Base-by-base conservation (phyloP, 2,888 invertebrate genomes). In the Caenorhabditis doughertyi region DNA sequence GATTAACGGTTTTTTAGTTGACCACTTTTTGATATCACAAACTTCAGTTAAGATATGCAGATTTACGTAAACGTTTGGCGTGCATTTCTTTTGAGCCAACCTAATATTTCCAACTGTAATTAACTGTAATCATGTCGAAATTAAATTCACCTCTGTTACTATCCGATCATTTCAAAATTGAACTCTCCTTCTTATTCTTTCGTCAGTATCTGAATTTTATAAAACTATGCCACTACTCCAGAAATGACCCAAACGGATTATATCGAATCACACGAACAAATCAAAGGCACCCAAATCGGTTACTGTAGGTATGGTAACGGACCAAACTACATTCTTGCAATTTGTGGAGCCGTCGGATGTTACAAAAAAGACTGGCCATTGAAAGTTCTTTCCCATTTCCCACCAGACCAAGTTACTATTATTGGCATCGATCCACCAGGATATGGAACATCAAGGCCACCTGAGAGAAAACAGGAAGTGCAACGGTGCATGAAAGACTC, bases 361-460 rank as follows among this genome's bases (percentile, higher is more conserved):
- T 89, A 91, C 68, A 89, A 89, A 60, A 91, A 91, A 70, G 91
- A 91, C 64, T 91, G 86, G 74, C 91, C 91, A 13, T 79, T 88
- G 35, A 64, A 83, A 29, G 76, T 91, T n/a, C 65, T 91, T 27
- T 82, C 87, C 16, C 84, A 88, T n/a, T 91, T 91, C 53, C 89
- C 91, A 25, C 87, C 89, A 0, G 80, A 83, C 4, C 35, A 85
- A 13, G 86, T 86, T n/a, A 91, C 91, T 1, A 87, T 91, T n/a
- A 73, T 91, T 16, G 88, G 88, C 71, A 91, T 91, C 42, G 91
- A 91, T 79, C 91, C 91, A 9, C 91, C 91, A 0, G 91, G 91
- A 1, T 91, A 89, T 53, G 90, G 76, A 56, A 79, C 73, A n/a
- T 76, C 74, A 2, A 35, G 89, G 8, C 91, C 91, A 1, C 90